Evolutionary conservation across 2,797 vertebrate species (phyloP).

Genomic region (Ciconia nigra): DNA sequence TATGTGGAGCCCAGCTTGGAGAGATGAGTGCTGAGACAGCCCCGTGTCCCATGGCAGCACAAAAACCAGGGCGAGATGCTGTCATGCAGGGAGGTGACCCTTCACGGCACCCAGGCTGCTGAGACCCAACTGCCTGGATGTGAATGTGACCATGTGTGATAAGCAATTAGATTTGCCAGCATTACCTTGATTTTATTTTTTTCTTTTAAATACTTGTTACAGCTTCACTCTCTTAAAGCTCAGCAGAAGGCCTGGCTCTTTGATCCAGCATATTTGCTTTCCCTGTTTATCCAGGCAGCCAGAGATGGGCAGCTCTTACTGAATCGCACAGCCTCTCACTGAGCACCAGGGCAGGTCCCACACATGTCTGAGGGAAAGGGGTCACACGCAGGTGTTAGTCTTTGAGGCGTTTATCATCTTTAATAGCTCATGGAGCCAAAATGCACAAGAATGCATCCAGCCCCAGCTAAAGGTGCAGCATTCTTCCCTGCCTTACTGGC

Average conservation of each 20-base stretch:
- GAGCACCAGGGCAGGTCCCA: neutral
- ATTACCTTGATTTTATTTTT: neutral
- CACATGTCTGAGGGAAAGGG: rapidly evolving
- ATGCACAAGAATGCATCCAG: neutral
- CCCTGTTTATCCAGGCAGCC: neutral
- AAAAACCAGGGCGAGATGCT: neutral
- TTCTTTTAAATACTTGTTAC: neutral
- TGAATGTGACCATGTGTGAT: rapidly evolving
- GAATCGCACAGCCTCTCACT: rapidly evolving
- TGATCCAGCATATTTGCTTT: neutral
- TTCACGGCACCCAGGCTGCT: neutral
- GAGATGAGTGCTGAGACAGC: neutral
- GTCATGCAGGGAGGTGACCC: too few relatives aligned
- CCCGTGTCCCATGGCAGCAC: rapidly evolving
- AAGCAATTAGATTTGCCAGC: neutral
- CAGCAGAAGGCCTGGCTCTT: neutral
- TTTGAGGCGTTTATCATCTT: neutral
- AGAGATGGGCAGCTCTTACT: neutral
- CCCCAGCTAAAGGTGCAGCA: neutral
- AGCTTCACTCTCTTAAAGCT: neutral
- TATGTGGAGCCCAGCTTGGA: rapidly evolving
- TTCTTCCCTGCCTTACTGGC: neutral
- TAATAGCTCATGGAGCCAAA: neutral
- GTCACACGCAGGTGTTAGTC: rapidly evolving
- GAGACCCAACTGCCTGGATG: neutral